Evolutionary conservation across 1,140 invertebrate genomes (phyloP), one percentile per base, ranked within the genome.

Genomic region (Drosophila rufa): DNA sequence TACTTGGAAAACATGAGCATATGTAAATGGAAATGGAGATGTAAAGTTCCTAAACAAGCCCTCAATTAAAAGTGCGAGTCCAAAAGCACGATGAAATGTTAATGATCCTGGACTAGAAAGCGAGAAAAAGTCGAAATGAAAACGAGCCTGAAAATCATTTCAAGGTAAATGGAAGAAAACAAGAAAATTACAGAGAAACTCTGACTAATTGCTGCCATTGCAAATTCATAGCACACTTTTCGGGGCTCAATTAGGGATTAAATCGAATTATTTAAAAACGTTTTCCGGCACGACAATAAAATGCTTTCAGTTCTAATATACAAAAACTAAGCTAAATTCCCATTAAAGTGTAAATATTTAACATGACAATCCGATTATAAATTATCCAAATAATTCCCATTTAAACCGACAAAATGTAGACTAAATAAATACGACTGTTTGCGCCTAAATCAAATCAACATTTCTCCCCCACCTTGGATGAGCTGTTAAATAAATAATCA

Each of bases 401-500:
- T 71, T 15, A 71, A 59, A 19, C 7, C 36, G 36, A 59, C 30
- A 73, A 50, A 71, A 58, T 59, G 19, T 22, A 17, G 45, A 50
- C 67, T 43, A 73, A 73, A 73, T 59, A 71, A 73, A 59, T 59
- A 73, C 38, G n/a, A 53, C 4, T 56, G 19, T 68, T 69, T 55
- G 36, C 50, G 8, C 48, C 45, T 27, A 70, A 71, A 58, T 50
- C 42, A 50, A 73, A 71, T 71, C 43, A 42, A 42, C 15, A 12
- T 50, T 33, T 36, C 45, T 17, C 40, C 27, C 57, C 12, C 50
- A 22, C 27, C 40, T 50, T 25, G 22, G 17, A 51, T 68, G 50
- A 61, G 38, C 60, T 33, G 45, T 11, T 73, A 73, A 73, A 71
- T 73, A 73, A 73, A 73, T 73, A 73, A 73, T 73, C 38, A 45